Evolutionary conservation across 2,797 vertebrate genomes (phyloP).

Genomic region (Acanthiza pusilla): DNA sequence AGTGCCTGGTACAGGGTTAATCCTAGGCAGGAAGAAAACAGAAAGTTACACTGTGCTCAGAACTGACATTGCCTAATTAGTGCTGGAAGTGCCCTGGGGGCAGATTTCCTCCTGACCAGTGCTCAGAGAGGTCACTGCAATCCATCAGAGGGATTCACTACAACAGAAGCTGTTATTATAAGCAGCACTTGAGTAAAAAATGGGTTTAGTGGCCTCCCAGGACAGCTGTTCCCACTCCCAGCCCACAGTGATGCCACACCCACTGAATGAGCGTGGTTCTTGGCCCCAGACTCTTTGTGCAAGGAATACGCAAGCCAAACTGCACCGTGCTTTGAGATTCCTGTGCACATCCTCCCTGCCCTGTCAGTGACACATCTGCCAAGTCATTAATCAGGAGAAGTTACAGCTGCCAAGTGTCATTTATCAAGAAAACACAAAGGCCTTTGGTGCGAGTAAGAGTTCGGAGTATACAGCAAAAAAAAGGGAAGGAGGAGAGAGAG

Average conservation of each 20-base stretch:
- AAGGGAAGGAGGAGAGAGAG: neutral
- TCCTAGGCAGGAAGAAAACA: constrained; percentile 58
- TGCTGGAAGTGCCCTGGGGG: neutral
- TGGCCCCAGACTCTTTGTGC: neutral
- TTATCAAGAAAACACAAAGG: neutral
- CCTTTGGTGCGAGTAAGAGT: neutral
- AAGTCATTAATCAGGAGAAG: neutral
- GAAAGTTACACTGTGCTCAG: neutral
- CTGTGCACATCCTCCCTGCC: neutral
- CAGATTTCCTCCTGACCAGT: neutral
- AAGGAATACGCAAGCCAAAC: neutral
- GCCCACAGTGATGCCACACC: neutral
- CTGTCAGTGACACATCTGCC: neutral
- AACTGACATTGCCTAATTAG: neutral
- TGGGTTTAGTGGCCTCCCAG: neutral
- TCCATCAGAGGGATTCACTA: neutral
- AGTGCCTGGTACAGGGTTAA: constrained; percentile 64
- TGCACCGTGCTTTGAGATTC: neutral
- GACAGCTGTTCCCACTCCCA: neutral
- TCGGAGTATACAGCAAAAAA: neutral
- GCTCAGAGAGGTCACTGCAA: neutral
- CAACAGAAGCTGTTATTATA: neutral
- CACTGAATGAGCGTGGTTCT: accelerated
- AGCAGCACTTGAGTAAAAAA: neutral
- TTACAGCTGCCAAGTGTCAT: neutral